phyloP scores from a whole-genome alignment of 2,797 vertebrate species.

The Emydoidea blandingii region DNA sequence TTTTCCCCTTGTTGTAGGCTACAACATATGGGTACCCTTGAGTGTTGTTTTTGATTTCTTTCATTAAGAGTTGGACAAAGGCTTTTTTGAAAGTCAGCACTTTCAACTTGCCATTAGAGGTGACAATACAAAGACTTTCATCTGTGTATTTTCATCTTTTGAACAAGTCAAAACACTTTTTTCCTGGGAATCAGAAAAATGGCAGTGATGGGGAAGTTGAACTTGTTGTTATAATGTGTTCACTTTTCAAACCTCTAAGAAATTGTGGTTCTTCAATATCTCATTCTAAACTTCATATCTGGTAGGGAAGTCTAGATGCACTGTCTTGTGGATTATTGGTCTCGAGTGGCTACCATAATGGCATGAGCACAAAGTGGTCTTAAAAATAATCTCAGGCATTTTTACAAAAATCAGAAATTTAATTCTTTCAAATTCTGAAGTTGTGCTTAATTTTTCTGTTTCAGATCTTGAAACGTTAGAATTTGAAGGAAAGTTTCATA shows the following conservation, averaged over 20 bases:
- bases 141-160: constrained; percentile 35
- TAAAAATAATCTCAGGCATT: neutral
- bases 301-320: neutral
- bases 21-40: neutral
- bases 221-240: neutral
- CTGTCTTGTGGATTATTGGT: neutral
- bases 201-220: neutral
- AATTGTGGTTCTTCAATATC: neutral
- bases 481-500: neutral
- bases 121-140: neutral
- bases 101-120: constrained; percentile 25
- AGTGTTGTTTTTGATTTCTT: constrained; percentile 20
- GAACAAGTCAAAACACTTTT: neutral
- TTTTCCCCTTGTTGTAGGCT: constrained; percentile 48
- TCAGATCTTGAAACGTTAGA: neutral
- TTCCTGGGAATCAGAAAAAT: neutral
- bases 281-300: neutral
- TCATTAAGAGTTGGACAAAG: constrained; percentile 39
- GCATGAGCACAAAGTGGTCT: neutral
- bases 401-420: neutral
- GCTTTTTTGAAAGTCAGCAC: constrained; percentile 20
- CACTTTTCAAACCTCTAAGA: neutral
- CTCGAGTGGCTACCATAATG: neutral
- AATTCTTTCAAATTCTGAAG: neutral
- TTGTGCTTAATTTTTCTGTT: neutral